A percentile compares a stretch with the other conserved stretches of the same genome.
These are phyloP conservation scores for Porites lutea DNA, from an alignment of 64 coral and sea anemone species.

Conservation along the genomic window DNA sequence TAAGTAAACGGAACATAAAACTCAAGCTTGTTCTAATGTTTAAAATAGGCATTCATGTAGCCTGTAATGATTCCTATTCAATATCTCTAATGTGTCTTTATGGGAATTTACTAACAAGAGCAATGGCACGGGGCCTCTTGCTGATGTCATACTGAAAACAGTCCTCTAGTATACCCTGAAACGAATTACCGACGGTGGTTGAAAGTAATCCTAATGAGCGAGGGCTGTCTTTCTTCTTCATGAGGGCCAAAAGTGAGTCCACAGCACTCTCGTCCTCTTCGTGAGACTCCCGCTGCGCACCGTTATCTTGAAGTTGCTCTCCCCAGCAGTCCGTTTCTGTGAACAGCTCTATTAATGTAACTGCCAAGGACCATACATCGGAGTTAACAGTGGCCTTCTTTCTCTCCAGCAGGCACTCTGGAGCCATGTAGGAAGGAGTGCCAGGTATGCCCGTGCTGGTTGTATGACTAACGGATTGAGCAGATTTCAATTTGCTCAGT, in stretches of 20 bases:
- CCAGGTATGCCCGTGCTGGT: constrained; percentile 9
- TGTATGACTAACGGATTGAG: constrained; percentile 22
- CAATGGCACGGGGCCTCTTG: constrained; percentile 41
- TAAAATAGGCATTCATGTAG: too few relatives aligned
- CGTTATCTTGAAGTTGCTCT: too few relatives aligned
- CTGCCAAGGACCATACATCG: constrained; percentile 63
- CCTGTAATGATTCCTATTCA: too few relatives aligned
- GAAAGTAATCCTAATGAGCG: too few relatives aligned
- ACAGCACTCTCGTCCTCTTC: too few relatives aligned
- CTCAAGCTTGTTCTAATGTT: too few relatives aligned
- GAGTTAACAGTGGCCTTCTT: constrained; percentile 10
- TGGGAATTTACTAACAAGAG: neutral
- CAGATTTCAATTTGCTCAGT: constrained; percentile 70
- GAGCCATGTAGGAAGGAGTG: constrained; percentile 59
- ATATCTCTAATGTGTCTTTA: too few relatives aligned
- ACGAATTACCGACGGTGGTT: too few relatives aligned
- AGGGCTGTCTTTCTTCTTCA: too few relatives aligned
- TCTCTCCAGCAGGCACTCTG: constrained; percentile 52
- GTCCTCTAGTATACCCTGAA: constrained; percentile 27
- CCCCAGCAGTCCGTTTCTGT: constrained; percentile 57
- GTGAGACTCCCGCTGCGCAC: too few relatives aligned
- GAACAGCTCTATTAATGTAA: constrained; percentile 51
- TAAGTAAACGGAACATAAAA: too few relatives aligned
- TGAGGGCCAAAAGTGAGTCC: too few relatives aligned
- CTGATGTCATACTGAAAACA: constrained; percentile 34